A percentile compares a stretch with the other conserved stretches of the same genome.
These are phyloP conservation scores for Coluber constrictor DNA, from an alignment of 2,797 vertebrate species.

Conservation along the genomic window DNA sequence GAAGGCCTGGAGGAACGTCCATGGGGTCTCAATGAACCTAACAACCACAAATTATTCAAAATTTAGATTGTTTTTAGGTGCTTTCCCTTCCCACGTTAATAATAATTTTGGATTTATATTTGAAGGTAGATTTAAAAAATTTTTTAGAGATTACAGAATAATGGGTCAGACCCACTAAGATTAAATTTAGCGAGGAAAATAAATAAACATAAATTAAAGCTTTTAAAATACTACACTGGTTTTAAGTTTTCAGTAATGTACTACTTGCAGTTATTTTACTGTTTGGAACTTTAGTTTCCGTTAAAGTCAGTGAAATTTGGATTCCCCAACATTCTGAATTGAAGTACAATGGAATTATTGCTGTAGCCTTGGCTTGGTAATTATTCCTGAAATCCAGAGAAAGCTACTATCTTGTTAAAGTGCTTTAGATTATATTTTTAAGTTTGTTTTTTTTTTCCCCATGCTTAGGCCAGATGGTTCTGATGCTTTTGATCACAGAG, in stretches of 20 bases:
- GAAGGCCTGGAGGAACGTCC: no score
- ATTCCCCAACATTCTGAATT: background rate
- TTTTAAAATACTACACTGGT: background rate
- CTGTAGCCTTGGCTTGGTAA: no score
- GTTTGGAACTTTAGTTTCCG: background rate
- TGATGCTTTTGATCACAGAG: background rate
- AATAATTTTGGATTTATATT: background rate
- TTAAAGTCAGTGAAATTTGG: background rate
- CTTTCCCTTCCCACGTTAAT: background rate
- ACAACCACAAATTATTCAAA: background rate
- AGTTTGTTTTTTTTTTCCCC: background rate
- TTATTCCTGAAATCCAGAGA: background rate
- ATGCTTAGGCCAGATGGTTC: background rate
- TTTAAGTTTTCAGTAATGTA: background rate
- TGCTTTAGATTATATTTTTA: background rate
- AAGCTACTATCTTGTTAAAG: background rate
- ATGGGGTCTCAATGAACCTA: no score
- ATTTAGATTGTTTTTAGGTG: background rate
- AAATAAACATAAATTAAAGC: background rate
- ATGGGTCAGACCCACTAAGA: background rate
- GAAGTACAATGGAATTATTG: background rate
- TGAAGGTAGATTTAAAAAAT: background rate
- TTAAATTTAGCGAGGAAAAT: background rate
- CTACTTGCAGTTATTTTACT: background rate
- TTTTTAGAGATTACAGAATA: background rate